Evolutionary conservation across 2,113 vertebrate genomes (phyloP), one percentile per base, ranked within the genome.

Genomic region (Geococcyx californianus): DNA sequence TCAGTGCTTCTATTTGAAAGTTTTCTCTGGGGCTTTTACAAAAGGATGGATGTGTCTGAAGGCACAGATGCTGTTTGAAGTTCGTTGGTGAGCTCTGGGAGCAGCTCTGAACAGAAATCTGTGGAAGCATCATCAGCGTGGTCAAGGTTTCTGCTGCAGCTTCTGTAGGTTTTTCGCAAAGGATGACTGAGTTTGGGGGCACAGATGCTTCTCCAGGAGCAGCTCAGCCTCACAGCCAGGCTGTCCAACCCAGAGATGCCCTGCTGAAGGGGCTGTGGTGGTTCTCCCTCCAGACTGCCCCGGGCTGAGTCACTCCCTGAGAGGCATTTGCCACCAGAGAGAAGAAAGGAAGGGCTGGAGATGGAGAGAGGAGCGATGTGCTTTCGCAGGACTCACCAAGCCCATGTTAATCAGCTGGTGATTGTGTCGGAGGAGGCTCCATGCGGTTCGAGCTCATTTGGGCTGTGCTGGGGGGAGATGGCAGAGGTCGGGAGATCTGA

Each of bases 381-480:
- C 34, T 49, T 36, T 26, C 0, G 1, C 31, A 73, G 77, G 42
- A 6, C 25, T 56, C 10, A 1, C 33, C 6, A 6, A 56, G 77
- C 25, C 69, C 40, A 3, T 10, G 33, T 33, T 31, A 79, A 62
- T 70, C 75, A 2, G 9, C 60, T 5, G 26, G 14, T 16, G 59
- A 26, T 3, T n/a, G 86, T 75, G 73, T 62, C 0, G 0, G 90
- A 26, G 82, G 42, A 58, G 84, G 63, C 72, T 95, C 92, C 60
- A 0, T 3, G 47, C 1, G 1, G 75, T 47, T 94, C 0, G 7
- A 91, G 80, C 44, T 95, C 44, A 3, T 91, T 60, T 83, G 90
- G 96, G 55, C 40, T 78, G 87, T 49, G 80, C 56, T 92, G 86
- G 59, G 88, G 91, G 91, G 58, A 86, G 88, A 63, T 51, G 69